Evolutionary conservation across 1,140 invertebrate genomes (phyloP), one percentile per base, ranked within the genome.

Genomic region (Leptestheria dahalacensis): DNA sequence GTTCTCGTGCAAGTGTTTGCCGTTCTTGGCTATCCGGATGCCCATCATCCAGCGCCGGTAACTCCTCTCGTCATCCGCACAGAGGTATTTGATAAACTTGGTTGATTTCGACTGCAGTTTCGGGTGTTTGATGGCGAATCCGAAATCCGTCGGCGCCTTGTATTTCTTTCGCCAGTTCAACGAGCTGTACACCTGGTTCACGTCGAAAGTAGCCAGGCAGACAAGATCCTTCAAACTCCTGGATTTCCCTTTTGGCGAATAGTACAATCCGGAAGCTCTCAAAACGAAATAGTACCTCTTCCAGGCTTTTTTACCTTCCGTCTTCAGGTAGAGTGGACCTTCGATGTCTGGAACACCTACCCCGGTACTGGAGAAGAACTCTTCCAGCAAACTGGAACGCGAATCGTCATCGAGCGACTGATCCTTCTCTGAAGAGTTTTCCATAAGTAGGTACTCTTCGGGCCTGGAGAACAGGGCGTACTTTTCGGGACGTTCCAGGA

Each of bases 281-380:
- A 97, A 73, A 64, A 28, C 90, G 74, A 96, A 97, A 69, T 91
- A 90, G 68, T 91, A 91, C 72, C 91, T 92, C 70, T 97, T 97
- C 96, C 96, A 99, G 20, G 88, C 90, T 71, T 98, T 98, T 72
- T 97, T 97, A 3, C 91, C 88, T 68, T 98, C 95, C 21, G 86
- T 84, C 72, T 97, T 97, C 59, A 98, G 78, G 71, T 94, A 96
- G 4, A 99, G 74, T 18, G 86, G 84, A 9, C 93, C 92, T 71
- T 98, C 94, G 63, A 97, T 81, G 64, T 87, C 84, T 0, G 90
- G 88, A 25, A 88, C 81, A 23, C 75, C 69, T 55, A 66, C 69
- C 24, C 70, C 73, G 57, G 70, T 69, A 24, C 70, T 71, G 28
- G 73, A 73, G 68, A 83, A 82, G 66, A 81, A 82, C 66, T 84